phyloP scores from a whole-genome alignment of 1,140 invertebrate species.

The Antheraea pernyi region DNA sequence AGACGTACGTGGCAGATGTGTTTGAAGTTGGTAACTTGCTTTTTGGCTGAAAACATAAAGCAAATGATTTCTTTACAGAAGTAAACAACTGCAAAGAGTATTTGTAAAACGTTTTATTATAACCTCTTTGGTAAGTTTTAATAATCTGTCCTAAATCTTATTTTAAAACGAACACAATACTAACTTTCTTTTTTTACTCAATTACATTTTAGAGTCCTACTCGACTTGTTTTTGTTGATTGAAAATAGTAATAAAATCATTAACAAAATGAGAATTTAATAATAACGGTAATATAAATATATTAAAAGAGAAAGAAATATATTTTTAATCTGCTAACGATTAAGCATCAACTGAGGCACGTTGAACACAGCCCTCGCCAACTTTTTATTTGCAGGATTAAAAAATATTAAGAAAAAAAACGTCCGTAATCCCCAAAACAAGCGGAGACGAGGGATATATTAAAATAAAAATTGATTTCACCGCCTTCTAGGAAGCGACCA shows the following conservation, averaged over 20 bases:
- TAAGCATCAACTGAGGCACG: not conserved
- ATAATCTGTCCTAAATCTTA: no score
- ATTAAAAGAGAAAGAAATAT: not conserved
- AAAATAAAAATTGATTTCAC: conserved; percentile 55
- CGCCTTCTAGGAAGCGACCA: conserved; percentile 50
- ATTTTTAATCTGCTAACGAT: not conserved
- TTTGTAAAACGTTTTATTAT: not conserved
- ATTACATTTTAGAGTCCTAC: no score
- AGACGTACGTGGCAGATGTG: conserved; percentile 11
- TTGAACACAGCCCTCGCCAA: not conserved
- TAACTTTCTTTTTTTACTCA: no score
- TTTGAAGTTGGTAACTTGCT: not conserved
- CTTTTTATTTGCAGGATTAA: conserved; percentile 12
- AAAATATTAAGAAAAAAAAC: conserved; percentile 26
- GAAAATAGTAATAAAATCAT: not conserved
- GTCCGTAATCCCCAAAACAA: conserved; percentile 57
- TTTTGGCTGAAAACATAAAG: not conserved
- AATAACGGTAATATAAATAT: not conserved
- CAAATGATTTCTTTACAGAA: not conserved
- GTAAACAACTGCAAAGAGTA: not conserved
- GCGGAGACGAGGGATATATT: conserved; percentile 41
- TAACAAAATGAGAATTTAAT: not conserved
- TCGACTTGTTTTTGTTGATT: no score
- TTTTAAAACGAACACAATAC: no score
- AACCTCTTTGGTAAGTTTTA: not conserved